These are phyloP conservation scores for Balearica regulorum DNA, from an alignment of 2,797 vertebrate genomes.

Conservation along the genomic window DNA sequence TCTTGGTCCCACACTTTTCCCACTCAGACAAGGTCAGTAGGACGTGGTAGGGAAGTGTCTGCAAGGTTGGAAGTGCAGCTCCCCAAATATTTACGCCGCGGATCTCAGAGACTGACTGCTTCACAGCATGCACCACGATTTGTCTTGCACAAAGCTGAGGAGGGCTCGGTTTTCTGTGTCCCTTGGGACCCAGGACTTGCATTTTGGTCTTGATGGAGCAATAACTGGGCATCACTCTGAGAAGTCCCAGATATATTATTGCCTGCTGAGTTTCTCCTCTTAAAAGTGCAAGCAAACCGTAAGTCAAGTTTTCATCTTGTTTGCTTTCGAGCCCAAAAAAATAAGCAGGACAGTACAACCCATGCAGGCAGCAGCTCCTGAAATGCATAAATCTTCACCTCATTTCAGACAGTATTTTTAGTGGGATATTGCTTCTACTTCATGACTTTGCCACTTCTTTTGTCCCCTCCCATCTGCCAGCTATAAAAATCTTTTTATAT, in stretches of 20 bases:
- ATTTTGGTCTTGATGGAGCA: not conserved
- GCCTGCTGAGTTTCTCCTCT: not conserved
- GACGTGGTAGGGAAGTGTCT: not conserved
- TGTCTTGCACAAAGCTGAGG: not conserved
- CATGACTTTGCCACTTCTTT: not conserved
- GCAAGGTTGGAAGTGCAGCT: not conserved
- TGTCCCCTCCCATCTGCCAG: not conserved
- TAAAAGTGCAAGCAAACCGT: not conserved
- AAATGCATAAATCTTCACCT: not conserved
- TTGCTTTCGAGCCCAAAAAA: not conserved
- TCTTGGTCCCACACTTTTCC: not conserved
- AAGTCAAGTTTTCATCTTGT: not conserved
- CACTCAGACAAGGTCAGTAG: not conserved
- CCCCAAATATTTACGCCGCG: not conserved
- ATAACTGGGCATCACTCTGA: not conserved
- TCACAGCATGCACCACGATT: rapidly evolving
- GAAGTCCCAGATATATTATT: not conserved
- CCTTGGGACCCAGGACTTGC: not conserved
- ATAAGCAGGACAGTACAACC: not conserved
- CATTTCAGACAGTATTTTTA: not conserved
- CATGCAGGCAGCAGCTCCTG: not conserved
- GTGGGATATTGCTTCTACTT: not conserved
- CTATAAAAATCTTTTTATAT: not conserved
- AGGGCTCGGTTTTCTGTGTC: not conserved
- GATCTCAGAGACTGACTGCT: not conserved